Evolutionary conservation across 2,888 invertebrate species (phyloP).

Genomic region (Drosophila basisetae): DNA sequence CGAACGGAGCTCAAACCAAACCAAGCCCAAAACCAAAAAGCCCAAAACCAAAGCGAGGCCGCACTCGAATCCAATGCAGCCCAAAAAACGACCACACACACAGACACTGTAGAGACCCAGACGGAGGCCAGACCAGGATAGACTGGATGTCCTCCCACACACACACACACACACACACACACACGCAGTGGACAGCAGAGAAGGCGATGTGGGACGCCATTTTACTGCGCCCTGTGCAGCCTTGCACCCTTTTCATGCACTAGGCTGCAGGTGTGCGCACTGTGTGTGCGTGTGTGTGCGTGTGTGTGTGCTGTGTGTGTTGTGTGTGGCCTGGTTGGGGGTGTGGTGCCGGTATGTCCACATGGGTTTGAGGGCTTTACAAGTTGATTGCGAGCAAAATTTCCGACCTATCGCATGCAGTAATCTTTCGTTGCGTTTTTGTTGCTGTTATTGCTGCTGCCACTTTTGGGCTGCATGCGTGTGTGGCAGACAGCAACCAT

Average conservation of each 20-base stretch:
- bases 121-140: constrained; percentile 34
- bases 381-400: constrained; percentile 73
- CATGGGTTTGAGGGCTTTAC: constrained; percentile 47
- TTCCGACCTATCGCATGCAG: constrained; percentile 80
- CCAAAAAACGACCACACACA: constrained; percentile 30
- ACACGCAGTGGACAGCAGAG: constrained; percentile 30
- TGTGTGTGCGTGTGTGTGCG: constrained; percentile 11
- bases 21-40: constrained; percentile 14
- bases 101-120: constrained; percentile 16
- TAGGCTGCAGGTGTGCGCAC: constrained; percentile 54
- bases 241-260: constrained; percentile 56
- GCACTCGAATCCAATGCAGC: constrained; percentile 32
- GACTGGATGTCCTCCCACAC: constrained; percentile 24
- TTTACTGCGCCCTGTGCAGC: constrained; percentile 70
- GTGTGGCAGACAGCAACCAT: constrained; percentile 37
- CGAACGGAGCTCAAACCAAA: constrained; percentile 15
- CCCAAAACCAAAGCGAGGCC: constrained; percentile 39
- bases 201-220: constrained; percentile 65
- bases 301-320: not conserved
- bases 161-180: not conserved
- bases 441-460: constrained; percentile 44
- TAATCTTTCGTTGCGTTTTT: constrained; percentile 68
- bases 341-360: constrained; percentile 24
- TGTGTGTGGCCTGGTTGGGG: not conserved
- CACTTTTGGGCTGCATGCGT: constrained; percentile 57